Percentiles rank a stretch among this genome's conserved stretches.
These are phyloP conservation scores for Theristicus caerulescens DNA, from an alignment of 2,113 vertebrate genomes.

Conservation along the genomic window DNA sequence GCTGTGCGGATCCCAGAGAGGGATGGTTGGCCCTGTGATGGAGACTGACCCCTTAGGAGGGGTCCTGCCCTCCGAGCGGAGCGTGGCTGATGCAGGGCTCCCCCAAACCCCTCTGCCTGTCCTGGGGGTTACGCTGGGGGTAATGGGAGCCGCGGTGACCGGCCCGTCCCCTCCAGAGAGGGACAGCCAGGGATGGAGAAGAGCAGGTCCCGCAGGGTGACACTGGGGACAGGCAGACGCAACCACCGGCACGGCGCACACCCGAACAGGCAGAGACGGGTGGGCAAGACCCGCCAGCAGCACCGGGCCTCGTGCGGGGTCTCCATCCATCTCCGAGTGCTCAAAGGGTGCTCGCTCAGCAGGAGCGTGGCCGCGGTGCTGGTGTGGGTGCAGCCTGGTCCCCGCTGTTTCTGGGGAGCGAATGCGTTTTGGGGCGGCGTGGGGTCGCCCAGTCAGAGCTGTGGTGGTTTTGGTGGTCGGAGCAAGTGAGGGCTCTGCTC, in stretches of 20 bases:
- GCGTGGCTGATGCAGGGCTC: not conserved
- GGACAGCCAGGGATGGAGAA: not conserved
- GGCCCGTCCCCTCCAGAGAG: not conserved
- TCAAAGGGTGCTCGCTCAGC: not conserved
- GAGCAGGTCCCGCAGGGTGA: not conserved
- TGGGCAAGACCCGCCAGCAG: not conserved
- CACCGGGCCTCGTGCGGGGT: rapidly evolving
- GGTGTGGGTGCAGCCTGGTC: not conserved
- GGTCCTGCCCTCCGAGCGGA: not conserved
- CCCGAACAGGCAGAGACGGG: not conserved
- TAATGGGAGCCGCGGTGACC: not conserved
- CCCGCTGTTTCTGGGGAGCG: too few species aligned
- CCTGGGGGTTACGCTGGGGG: rapidly evolving
- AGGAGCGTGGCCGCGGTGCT: rapidly evolving
- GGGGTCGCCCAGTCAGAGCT: not conserved
- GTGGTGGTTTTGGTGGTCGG: not conserved
- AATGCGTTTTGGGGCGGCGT: not conserved
- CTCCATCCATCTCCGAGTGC: not conserved
- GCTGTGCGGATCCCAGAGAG: not conserved
- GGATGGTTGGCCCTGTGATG: not conserved
- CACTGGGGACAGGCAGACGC: not conserved
- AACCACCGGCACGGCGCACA: rapidly evolving
- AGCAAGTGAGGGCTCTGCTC: not conserved
- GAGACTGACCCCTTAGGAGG: not conserved
- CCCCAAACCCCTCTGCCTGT: not conserved